A percentile compares a stretch with the other conserved stretches of the same genome.
phyloP scores from a whole-genome alignment of 2,888 invertebrate genomes.

The Ormyrus nitidulus region DNA sequence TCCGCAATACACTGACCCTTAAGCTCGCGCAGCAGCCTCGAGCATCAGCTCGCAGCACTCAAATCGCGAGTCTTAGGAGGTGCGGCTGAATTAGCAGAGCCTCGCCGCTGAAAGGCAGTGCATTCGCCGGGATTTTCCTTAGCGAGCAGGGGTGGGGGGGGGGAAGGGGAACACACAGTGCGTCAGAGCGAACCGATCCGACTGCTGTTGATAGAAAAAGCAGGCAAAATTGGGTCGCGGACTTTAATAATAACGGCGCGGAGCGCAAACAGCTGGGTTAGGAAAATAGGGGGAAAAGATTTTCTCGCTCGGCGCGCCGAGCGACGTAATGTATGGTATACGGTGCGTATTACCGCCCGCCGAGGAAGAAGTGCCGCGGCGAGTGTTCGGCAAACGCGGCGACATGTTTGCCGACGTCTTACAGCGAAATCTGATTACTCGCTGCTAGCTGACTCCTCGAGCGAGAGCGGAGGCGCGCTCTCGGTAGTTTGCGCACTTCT shows the following conservation, averaged over 20 bases:
- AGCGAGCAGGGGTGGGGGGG: no score
- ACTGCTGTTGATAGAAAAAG: constrained; percentile 26
- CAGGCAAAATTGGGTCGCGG: constrained; percentile 6
- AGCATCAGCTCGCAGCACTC: no score
- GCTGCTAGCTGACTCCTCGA: not conserved
- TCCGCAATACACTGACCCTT: no score
- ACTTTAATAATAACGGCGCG: constrained; percentile 9
- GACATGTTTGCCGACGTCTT: constrained; percentile 66
- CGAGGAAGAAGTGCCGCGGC: constrained; percentile 3
- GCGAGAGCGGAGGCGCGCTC: no score
- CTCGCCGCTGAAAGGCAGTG: no score
- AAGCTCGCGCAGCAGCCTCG: no score
- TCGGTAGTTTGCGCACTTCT: constrained; percentile 40
- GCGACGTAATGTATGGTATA: no score
- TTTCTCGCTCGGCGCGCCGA: not conserved
- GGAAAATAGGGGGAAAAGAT: not conserved
- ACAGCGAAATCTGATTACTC: constrained; percentile 68
- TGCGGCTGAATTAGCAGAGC: no score
- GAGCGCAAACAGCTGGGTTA: not conserved
- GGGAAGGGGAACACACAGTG: not conserved
- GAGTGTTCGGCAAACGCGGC: constrained; percentile 62
- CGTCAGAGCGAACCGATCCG: not conserved
- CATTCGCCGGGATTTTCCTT: no score
- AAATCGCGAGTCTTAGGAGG: no score
- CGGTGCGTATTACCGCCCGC: no score